Percentiles rank a stretch among this genome's conserved stretches.
These are phyloP conservation scores for Phoxinus dragarum DNA, from an alignment of 2,797 vertebrate genomes.

Conservation along the genomic window DNA sequence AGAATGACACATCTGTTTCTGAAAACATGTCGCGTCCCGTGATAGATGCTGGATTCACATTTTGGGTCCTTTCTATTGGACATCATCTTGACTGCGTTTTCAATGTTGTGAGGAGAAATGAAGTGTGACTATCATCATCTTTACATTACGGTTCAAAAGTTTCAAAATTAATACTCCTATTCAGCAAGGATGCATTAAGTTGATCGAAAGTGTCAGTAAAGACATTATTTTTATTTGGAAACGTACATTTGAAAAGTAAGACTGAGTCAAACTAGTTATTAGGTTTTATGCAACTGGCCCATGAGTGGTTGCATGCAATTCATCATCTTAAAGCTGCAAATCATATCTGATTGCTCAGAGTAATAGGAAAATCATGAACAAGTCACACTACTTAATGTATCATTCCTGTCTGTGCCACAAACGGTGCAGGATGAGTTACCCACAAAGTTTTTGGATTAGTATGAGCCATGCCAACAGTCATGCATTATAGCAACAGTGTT, in stretches of 20 bases:
- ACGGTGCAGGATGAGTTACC: not conserved
- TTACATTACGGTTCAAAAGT: not conserved
- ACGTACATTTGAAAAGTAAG: not conserved
- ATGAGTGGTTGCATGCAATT: not conserved
- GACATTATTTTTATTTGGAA: not conserved
- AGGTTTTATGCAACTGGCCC: not conserved
- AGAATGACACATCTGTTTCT: constrained; percentile 46
- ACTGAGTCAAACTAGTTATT: not conserved
- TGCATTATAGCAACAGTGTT: not conserved
- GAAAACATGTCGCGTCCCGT: constrained; percentile 7
- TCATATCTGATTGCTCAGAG: constrained; percentile 4
- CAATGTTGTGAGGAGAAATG: not conserved
- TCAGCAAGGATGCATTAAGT: not conserved
- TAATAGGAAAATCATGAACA: not conserved
- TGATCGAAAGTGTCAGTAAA: not conserved
- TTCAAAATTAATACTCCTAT: not conserved
- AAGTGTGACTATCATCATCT: not conserved
- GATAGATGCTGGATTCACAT: constrained; percentile 18
- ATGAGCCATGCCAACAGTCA: not conserved
- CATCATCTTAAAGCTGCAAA: not conserved
- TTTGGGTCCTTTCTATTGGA: constrained; percentile 4
- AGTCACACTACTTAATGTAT: not conserved
- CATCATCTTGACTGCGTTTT: constrained; percentile 4
- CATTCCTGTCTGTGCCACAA: not conserved
- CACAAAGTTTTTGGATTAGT: not conserved